Conservation (phyloP, 1,140 invertebrate genomes). For the Uloborus diversus region DNA sequence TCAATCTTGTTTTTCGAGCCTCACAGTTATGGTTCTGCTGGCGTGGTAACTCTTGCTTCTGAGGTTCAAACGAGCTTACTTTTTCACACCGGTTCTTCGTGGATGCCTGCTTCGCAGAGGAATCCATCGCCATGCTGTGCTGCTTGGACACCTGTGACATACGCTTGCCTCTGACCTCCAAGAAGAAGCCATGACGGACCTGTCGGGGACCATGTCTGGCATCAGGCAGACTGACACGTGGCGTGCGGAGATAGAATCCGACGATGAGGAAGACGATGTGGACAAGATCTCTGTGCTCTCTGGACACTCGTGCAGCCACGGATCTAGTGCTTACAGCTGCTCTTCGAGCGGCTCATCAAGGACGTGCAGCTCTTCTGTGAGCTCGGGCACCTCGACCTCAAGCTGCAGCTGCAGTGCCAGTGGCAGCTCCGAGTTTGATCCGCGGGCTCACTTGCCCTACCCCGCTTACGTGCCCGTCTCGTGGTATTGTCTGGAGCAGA, state of each 20-base stretch:
- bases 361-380: slow-evolving; percentile 46
- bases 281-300: slow-evolving; percentile 37
- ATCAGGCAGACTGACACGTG: background rate
- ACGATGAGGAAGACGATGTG: slow-evolving; percentile 30
- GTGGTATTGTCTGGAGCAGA: slow-evolving; percentile 86
- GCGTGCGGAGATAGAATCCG: slow-evolving; percentile 40
- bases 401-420: slow-evolving; percentile 46
- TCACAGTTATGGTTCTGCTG: no score
- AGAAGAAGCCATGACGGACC: slow-evolving; percentile 22
- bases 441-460: slow-evolving; percentile 71
- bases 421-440: slow-evolving; percentile 42
- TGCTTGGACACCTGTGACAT: background rate
- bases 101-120: background rate
- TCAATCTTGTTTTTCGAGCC: no score
- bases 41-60: no score
- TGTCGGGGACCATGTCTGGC: background rate
- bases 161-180: slow-evolving; percentile 39
- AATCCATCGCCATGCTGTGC: background rate
- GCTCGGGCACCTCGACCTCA: background rate
- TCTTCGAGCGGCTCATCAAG: slow-evolving; percentile 39
- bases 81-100: background rate
- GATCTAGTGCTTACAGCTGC: slow-evolving; percentile 51
- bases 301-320: slow-evolving; percentile 4
- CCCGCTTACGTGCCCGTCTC: slow-evolving; percentile 82
- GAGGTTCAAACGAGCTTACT: slow-evolving; percentile 34